Evolutionary conservation across 2,888 invertebrate genomes (phyloP).

Genomic region (Trilocha varians): DNA sequence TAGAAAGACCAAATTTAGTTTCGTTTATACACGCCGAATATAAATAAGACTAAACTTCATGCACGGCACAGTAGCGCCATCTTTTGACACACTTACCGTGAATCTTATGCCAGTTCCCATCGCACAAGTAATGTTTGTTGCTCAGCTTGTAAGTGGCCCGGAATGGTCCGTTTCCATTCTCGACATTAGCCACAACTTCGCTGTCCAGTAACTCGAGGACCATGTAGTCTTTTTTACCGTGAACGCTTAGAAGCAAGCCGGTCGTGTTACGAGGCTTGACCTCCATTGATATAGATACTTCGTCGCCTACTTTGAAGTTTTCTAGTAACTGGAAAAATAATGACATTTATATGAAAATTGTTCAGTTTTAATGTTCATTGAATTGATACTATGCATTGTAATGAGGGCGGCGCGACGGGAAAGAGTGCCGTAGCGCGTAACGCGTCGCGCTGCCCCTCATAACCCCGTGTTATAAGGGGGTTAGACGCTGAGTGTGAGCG

Average conservation of each 20-base stretch:
- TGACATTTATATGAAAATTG: too few species aligned
- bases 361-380: too few species aligned
- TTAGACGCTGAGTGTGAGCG: too few species aligned
- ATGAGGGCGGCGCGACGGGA: too few species aligned
- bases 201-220: slow-evolving; percentile 92
- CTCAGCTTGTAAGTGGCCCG: slow-evolving; percentile 80
- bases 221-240: slow-evolving; percentile 87
- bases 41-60: neutral
- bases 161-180: slow-evolving; percentile 87
- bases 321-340: slow-evolving; percentile 66
- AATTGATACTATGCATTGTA: too few species aligned
- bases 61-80: neutral
- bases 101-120: slow-evolving; percentile 96
- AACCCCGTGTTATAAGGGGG: too few species aligned
- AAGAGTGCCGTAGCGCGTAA: too few species aligned
- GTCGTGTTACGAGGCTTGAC: slow-evolving; percentile 88
- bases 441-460: too few species aligned
- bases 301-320: slow-evolving; percentile 83
- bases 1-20: too few species aligned
- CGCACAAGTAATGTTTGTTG: slow-evolving; percentile 84
- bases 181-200: slow-evolving; percentile 85
- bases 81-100: slow-evolving; percentile 64
- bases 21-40: neutral
- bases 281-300: slow-evolving; percentile 86
- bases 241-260: slow-evolving; percentile 89